Evolutionary conservation across 2,797 vertebrate species (phyloP).

Genomic region (Diglossa cyanea): DNA sequence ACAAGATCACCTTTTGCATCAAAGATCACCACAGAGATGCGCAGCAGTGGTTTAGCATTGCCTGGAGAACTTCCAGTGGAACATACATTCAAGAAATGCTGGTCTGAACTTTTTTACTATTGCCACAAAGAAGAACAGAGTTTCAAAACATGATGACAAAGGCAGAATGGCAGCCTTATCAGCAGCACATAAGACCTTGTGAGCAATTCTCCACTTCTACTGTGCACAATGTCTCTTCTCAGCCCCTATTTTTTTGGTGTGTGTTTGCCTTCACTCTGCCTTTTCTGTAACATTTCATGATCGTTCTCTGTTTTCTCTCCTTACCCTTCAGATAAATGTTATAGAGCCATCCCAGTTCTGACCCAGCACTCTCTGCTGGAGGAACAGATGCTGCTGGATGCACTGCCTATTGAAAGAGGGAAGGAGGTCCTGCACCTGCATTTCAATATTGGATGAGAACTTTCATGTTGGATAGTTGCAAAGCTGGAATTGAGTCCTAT

Average conservation of each 20-base stretch:
- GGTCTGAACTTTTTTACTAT: neutral
- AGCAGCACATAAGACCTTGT: neutral
- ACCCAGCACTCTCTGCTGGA: neutral
- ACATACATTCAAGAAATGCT: neutral
- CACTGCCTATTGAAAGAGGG: neutral
- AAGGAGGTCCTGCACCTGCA: neutral
- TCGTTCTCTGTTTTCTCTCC: neutral
- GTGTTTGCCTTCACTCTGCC: neutral
- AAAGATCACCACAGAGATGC: neutral
- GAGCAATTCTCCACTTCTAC: neutral
- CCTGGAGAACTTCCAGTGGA: neutral
- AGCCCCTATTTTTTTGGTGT: neutral
- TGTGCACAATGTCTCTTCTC: neutral
- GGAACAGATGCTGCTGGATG: neutral
- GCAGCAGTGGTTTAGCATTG: constrained; percentile 6
- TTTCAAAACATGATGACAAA: neutral
- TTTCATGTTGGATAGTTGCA: neutral
- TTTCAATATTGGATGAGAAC: neutral
- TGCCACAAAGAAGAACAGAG: neutral
- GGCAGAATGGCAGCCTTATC: constrained; percentile 7
- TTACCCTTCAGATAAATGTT: neutral
- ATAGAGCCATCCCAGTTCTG: neutral
- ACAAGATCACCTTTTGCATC: neutral
- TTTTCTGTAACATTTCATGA: neutral
- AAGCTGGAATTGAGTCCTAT: neutral